Evolutionary conservation across 2,797 vertebrate species (phyloP), one percentile per base, ranked within the genome.

Genomic region (Chaenodraco wilsoni): DNA sequence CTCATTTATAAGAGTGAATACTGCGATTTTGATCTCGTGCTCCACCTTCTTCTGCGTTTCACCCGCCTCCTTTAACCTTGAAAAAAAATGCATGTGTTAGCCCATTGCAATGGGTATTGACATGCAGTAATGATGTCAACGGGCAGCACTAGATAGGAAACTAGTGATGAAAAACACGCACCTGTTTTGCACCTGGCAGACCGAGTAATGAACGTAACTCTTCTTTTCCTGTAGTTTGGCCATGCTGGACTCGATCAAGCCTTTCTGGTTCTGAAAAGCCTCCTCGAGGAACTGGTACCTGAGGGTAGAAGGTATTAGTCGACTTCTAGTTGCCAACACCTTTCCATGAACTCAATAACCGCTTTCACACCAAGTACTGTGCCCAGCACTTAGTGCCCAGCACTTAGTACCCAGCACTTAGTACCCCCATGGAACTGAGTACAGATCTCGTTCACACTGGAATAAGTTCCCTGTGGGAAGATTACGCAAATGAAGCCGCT

Each of bases 271-370:
- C 88, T 97, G 96, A 92, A 98, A 99, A 65, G 98, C 98, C 88
- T 99, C 98, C 85, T 99, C 97, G 73, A 99, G 90, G 92, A 99
- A 99, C 87, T 99, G 98, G 72, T 99, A 99, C 92, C 98, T 99
- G 88, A 19, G 31, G 95, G 88, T 15, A 49, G 41, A 56, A 9
- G 3, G 2, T 37, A 37, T 37, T 7, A n/a, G 58, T 16, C 55
- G 27, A 27, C 8, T 27, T 13, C n/a, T 1, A 56, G 23, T 65
- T 11, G 43, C 8, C 5, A 60, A 51, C 14, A 61, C 40, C 15
- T 1, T 37, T 51, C 3, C 45, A 11, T 43, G 1, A 27, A 61
- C 17, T 40, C 1, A 60, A 40, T 21, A 21, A 2, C 7, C 31
- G 4, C 15, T 19, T 13, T 58, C 19, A 45, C 41, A 27, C 27